These are phyloP conservation scores for Isoperla grammatica DNA, from an alignment of 2,888 invertebrate species.

Conservation along the genomic window DNA sequence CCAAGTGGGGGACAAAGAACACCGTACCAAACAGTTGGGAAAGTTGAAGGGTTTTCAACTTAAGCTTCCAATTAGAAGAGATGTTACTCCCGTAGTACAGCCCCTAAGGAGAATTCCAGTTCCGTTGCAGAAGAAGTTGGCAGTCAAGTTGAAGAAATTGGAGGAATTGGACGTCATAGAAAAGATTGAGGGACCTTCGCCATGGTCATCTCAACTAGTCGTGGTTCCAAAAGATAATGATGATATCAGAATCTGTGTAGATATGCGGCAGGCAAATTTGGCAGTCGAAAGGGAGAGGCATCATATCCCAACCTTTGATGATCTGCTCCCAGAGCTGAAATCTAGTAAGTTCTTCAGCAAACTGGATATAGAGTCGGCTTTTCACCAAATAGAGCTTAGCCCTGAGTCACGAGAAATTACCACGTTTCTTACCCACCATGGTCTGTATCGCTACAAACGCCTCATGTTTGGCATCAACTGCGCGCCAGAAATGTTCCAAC, in stretches of 20 bases:
- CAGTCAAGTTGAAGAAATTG: conserved; percentile 31
- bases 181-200: conserved; percentile 24
- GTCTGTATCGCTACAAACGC: conserved; percentile 41
- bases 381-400: conserved; percentile 40
- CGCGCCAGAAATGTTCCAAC: no score
- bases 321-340: conserved; percentile 32
- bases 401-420: conserved; percentile 38
- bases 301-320: conserved; percentile 33
- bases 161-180: conserved; percentile 24
- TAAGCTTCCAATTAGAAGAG: neutral
- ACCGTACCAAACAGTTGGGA: neutral
- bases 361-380: conserved; percentile 39
- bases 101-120: no score
- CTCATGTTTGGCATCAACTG: no score
- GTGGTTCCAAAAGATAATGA: conserved; percentile 34
- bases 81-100: conserved; percentile 34
- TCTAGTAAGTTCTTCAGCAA: conserved; percentile 35
- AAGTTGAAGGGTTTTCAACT: conserved; percentile 9
- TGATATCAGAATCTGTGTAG: conserved; percentile 34
- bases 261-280: conserved; percentile 33
- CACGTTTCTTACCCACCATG: no score
- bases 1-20: no score
- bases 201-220: conserved; percentile 33
- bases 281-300: conserved; percentile 34
- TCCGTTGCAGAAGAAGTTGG: conserved; percentile 35